These are phyloP conservation scores for Xiphophorus birchmanni DNA, from an alignment of 2,797 vertebrate genomes.

Conservation along the genomic window DNA sequence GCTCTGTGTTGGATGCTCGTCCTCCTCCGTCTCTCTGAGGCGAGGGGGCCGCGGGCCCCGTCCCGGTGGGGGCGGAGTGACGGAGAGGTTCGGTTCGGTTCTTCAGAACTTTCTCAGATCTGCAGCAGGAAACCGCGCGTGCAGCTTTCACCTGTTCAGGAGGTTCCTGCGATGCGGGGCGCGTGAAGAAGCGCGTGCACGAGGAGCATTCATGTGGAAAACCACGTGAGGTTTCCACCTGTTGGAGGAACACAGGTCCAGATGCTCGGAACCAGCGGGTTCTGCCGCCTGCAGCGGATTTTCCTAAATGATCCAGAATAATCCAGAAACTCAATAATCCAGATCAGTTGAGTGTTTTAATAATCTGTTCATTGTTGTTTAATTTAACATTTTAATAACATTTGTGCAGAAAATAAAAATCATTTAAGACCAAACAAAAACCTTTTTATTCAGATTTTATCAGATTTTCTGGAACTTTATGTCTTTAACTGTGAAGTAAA, in stretches of 20 bases:
- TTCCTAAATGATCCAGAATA: not conserved
- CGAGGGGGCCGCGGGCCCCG: conserved; percentile 75
- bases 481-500: not conserved
- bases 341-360: not conserved
- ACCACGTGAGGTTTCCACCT: too few species aligned
- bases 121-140: too few species aligned
- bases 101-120: not conserved
- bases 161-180: too few species aligned
- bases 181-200: too few species aligned
- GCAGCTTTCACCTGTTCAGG: too few species aligned
- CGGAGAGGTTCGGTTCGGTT: conserved; percentile 48
- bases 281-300: not conserved
- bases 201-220: too few species aligned
- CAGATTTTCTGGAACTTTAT: not conserved
- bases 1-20: conserved; percentile 30
- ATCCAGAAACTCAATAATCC: too few species aligned
- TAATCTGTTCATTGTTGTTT: not conserved
- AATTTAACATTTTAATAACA: not conserved
- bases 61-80: conserved; percentile 81
- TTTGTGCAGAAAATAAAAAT: not conserved
- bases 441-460: not conserved
- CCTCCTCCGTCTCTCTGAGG: conserved; percentile 57
- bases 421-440: not conserved
- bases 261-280: not conserved
- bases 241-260: too few species aligned